Base-by-base conservation (phyloP, 2,797 vertebrate genomes). In the Mormyrops attenuatus region DNA sequence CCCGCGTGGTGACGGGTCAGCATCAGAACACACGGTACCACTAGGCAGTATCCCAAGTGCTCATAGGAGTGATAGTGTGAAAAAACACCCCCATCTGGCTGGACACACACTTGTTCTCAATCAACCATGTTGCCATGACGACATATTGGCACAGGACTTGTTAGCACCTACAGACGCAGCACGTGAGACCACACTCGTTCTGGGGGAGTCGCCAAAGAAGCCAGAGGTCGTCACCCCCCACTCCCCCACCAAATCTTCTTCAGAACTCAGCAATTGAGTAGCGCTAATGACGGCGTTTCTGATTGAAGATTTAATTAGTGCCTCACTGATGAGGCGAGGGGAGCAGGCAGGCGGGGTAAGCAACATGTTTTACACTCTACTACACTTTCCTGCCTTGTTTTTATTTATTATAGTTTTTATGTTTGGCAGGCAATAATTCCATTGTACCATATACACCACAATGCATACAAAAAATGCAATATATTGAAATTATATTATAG, bases 221-320 rank as follows among this genome's bases (percentile, higher is more conserved):
- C 84, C 22, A 3, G 17, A 13, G 73, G 73, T 20, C 6, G 1
- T 1, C 73, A 6, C 15, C 34, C 15, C 94, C 92, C 53, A 20
- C 47, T 91, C 92, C 92, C 93, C 92, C 92, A 22, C 53, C 22
- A 3, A n/a, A 22, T 13, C 84, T 34, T 34, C 17, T 15, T 57
- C 73, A 73, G n/a, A 50, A 93, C 92, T 87, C 90, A 91, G 57
- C 89, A 88, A 94, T 94, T 94, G 94, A 90, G 90, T 91, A 92
- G 92, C 93, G 92, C 92, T 93, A 93, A 94, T 94, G 93, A 95
- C 94, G 93, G 94, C 93, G 94, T 94, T 93, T 93, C 94, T 91
- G 93, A 94, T 94, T 95, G 94, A 95, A 93, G 93, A 92, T 94
- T 95, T 96, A 96, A 96, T 96, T 96, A 95, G 94, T 94, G 91